Conservation (phyloP, 2,113 vertebrate genomes). For the Eulacestoma nigropectus region DNA sequence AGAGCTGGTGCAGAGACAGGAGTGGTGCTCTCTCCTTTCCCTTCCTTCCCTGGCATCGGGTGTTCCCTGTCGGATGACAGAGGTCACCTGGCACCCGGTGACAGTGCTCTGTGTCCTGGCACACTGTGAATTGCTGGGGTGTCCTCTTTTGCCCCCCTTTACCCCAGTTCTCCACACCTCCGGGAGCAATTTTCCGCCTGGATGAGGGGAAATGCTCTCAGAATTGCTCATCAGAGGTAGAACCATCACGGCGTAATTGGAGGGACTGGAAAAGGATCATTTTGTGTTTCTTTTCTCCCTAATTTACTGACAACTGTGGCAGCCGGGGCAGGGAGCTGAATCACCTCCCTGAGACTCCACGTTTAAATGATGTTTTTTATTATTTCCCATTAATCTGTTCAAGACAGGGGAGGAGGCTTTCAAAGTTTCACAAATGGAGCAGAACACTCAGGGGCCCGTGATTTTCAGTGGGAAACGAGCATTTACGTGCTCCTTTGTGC, state of each 20-base stretch:
- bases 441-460: background rate
- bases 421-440: background rate
- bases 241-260: background rate
- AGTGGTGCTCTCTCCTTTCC: background rate
- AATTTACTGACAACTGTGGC: background rate
- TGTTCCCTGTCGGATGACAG: background rate
- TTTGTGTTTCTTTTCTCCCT: background rate
- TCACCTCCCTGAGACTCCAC: background rate
- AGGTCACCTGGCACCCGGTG: background rate
- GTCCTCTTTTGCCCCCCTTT: background rate
- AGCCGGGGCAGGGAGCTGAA: background rate
- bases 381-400: background rate
- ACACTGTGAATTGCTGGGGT: background rate
- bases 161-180: background rate
- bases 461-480: background rate
- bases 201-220: background rate
- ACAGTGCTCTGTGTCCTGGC: background rate
- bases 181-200: background rate
- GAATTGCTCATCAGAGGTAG: background rate
- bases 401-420: background rate
- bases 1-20: background rate
- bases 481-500: conserved; percentile 1
- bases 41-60: background rate
- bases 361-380: background rate
- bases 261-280: background rate